Base-by-base conservation (phyloP, 2,888 invertebrate species). In the Pardosa pseudoannulata region DNA sequence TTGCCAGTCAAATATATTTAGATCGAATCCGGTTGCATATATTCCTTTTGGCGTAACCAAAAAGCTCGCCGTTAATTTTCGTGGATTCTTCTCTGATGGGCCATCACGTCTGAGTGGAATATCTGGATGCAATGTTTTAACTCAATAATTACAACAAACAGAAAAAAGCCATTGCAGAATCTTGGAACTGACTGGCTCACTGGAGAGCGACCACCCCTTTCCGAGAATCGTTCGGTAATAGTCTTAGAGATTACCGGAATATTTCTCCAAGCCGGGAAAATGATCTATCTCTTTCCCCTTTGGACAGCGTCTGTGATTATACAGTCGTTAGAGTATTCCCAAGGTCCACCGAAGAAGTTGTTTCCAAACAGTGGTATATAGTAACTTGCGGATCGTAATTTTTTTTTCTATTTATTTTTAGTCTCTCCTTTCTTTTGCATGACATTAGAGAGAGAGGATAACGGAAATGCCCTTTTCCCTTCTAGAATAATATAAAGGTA, bases 231-330 rank as follows among this genome's bases (percentile, higher is more conserved):
- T n/a, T n/a, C n/a, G 56, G 56, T 56, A 23, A 56, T 56, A 2
- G 16, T 16, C 56, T 23, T 19, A n/a, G 1, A 16, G 56, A 56
- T 56, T 16, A 23, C 56, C 56, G 3, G 56, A 56, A 56, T n/a
- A 56, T 56, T 23, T 23, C 23, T 23, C 23, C 1, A 23, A 2
- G 5, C 23, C 3, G 3, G 19, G 5, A 56, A 56, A 56, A 56
- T 56, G 56, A 56, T 16, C 41, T 16, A 16, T 11, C 6, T 7
- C 5, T 2, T 16, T 46, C 9, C 56, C 56, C 56, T 5, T 5
- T 56, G 13, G 56, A 16, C 56, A 23, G 56, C 56, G 56, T 56
- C 56, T 56, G 56, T 56, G 56, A 56, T 56, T 56, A 56, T 23
- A 1, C 23, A 23, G 16, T 56, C 56, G 56, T 56, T 56, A 56